Conservation (phyloP, 2,113 vertebrate species). For the Chiloscyllium plagiosum region DNA sequence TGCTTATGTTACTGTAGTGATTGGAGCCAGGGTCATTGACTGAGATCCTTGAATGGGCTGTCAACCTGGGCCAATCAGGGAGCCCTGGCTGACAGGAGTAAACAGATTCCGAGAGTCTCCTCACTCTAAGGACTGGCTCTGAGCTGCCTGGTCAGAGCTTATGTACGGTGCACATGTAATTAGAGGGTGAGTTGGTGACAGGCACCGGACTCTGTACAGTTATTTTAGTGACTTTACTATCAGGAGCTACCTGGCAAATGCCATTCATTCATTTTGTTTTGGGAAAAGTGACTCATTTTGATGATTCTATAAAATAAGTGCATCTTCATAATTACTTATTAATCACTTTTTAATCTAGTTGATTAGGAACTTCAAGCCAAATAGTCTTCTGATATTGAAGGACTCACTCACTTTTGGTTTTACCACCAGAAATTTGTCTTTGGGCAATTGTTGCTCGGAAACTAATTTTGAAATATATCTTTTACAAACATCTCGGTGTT, state of each 20-base stretch:
- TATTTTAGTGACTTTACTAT: too few relatives aligned
- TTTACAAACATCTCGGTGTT: not conserved
- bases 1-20: not conserved
- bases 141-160: too few relatives aligned
- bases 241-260: not conserved
- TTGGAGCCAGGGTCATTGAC: not conserved
- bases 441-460: not conserved
- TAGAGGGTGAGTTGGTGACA: too few relatives aligned
- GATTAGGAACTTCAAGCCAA: not conserved
- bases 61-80: too few relatives aligned
- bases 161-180: too few relatives aligned
- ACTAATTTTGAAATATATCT: not conserved
- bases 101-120: too few relatives aligned
- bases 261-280: not conserved
- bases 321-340: not conserved
- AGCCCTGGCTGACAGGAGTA: too few relatives aligned
- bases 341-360: not conserved
- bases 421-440: not conserved
- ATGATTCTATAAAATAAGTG: not conserved
- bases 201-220: too few relatives aligned
- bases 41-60: too few relatives aligned
- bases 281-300: not conserved
- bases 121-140: too few relatives aligned
- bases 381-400: not conserved
- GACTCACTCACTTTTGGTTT: not conserved